Evolutionary conservation across 1,140 invertebrate genomes (phyloP).

Genomic region (Leptinotarsa lineolata): DNA sequence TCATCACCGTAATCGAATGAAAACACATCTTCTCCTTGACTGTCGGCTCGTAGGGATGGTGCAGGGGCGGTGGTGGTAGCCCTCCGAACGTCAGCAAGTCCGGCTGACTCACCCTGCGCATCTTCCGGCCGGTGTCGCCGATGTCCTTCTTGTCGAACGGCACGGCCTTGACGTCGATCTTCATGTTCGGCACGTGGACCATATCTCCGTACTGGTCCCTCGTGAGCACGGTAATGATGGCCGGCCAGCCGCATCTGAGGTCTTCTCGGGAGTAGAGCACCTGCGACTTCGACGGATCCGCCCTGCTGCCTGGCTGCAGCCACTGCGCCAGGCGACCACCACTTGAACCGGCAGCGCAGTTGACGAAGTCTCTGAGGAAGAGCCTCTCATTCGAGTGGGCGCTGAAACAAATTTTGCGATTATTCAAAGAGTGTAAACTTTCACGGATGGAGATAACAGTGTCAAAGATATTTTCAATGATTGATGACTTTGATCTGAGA

Average conservation of each 20-base stretch:
- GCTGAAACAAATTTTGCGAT: constrained; percentile 57
- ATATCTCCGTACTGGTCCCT: constrained; percentile 91
- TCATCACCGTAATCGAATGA: constrained; percentile 93
- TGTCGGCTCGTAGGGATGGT: constrained; percentile 84
- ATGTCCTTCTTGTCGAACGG: constrained; percentile 67
- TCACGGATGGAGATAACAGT: too few species aligned
- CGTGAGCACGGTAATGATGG: constrained; percentile 80
- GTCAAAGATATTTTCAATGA: too few species aligned
- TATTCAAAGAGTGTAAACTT: too few species aligned
- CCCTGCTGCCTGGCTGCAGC: constrained; percentile 90
- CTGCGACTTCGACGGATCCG: constrained; percentile 87
- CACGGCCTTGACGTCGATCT: constrained; percentile 62
- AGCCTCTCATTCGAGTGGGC: constrained; percentile 88
- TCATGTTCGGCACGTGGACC: constrained; percentile 82
- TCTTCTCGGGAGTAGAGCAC: constrained; percentile 76
- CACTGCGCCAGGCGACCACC: constrained; percentile 91
- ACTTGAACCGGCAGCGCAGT: constrained; percentile 81
- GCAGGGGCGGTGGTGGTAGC: constrained; percentile 70
- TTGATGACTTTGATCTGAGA: too few species aligned
- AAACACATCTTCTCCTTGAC: constrained; percentile 91
- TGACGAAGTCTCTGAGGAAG: constrained; percentile 92
- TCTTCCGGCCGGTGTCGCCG: constrained; percentile 61
- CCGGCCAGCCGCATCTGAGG: constrained; percentile 80
- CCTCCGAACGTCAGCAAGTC: constrained; percentile 75
- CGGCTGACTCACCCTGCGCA: constrained; percentile 65